Base-by-base conservation (phyloP, 2,797 vertebrate species). In the Xenentodon cancila region DNA sequence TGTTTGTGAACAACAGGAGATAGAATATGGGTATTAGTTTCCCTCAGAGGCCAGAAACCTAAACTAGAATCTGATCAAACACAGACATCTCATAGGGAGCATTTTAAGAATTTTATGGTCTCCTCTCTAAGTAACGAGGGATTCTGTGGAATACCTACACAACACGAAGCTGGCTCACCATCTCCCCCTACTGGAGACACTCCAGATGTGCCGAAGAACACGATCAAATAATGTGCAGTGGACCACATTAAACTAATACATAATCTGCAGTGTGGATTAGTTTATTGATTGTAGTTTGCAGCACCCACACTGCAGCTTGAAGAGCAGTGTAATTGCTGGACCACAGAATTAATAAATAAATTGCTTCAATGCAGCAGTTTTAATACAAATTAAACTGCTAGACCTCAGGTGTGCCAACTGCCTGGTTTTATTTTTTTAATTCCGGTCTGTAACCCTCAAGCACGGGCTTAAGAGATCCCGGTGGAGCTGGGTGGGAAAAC, bases 181-280 rank as follows among this genome's bases (percentile, higher is more conserved):
- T 67, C 88, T 82, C 84, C 87, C 80, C 84, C 87, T 89, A 55
- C 73, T 88, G 88, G 85, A 76, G 9, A 63, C 45, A 48, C 4
- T 15, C 2, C 4, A 4, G 34, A 18, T 68, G 18, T n/a, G 50
- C 71, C 44, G 17, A 8, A 59, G 34, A 50, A 9, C 27, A 27
- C 9, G 13, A 55, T 73, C 68, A 64, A 58, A 77, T n/a, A 55
- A 68, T 69, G 79, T 73, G 77, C 71, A 84, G 16, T 3, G 43
- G 60, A 77, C 69, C 79, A 20, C 73, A 7, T 13, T 50, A 52
- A 44, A 44, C 42, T 56, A 73, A 78, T 76, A 60, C 61, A 30
- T 22, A 51, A 42, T 56, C 47, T 83, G 32, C 47, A 17, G 11
- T 57, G 45, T 53, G 47, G 68, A 77, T 78, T 73, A 61, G 34